These are phyloP conservation scores for Tholera decimalis DNA, from an alignment of 2,888 invertebrate genomes.

Conservation along the genomic window DNA sequence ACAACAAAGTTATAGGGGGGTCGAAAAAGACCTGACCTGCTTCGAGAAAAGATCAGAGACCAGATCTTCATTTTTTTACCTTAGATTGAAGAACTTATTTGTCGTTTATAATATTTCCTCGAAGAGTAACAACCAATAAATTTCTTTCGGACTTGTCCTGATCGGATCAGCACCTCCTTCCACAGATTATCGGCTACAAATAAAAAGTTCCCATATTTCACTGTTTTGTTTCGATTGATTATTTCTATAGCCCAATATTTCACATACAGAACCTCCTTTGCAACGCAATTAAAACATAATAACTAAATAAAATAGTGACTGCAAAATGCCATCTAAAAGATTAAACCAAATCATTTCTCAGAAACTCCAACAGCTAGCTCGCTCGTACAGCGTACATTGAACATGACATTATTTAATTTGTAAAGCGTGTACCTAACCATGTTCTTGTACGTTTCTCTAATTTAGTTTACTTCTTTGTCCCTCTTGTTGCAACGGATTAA, in stretches of 20 bases:
- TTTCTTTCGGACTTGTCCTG: background rate
- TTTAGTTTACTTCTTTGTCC: constrained; percentile 73
- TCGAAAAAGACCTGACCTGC: no score
- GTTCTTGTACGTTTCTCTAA: constrained; percentile 60
- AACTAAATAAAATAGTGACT: constrained; percentile 21
- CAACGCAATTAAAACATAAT: background rate
- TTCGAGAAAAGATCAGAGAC: no score
- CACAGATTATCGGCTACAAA: background rate
- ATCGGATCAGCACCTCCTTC: background rate
- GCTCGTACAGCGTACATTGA: constrained; percentile 28
- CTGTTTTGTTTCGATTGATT: background rate
- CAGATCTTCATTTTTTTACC: no score
- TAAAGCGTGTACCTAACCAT: constrained; percentile 54
- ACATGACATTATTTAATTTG: constrained; percentile 61
- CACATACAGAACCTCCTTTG: background rate
- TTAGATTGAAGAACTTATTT: no score
- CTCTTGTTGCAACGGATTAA: constrained; percentile 75
- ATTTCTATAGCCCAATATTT: background rate
- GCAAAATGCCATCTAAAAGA: constrained; percentile 33
- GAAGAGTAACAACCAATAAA: no score
- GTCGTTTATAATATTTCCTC: no score
- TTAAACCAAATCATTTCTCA: constrained; percentile 58
- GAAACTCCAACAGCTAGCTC: constrained; percentile 42
- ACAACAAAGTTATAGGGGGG: no score
- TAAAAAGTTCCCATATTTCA: background rate